Evolutionary conservation across 2,888 invertebrate species (phyloP).

Genomic region (Sphecodes monilicornis): DNA sequence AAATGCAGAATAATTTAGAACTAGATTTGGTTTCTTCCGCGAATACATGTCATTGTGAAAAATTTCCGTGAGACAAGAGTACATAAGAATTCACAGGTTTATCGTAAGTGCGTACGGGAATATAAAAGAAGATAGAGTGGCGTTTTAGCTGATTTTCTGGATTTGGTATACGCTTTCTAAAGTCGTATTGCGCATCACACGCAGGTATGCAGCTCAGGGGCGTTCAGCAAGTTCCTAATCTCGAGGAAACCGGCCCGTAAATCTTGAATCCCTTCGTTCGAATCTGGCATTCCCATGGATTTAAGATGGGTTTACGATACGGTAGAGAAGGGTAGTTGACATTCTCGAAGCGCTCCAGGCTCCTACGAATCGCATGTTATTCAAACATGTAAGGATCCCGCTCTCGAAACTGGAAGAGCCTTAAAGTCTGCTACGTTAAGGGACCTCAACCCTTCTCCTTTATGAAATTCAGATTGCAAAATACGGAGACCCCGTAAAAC

Average conservation of each 20-base stretch:
- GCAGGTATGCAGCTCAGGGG: conserved; percentile 4
- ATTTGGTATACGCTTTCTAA: background rate
- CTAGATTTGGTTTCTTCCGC: too few relatives aligned
- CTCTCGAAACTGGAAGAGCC: background rate
- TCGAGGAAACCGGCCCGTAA: conserved; percentile 18
- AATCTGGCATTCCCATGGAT: conserved; percentile 28
- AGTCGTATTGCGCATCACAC: background rate
- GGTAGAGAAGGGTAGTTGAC: conserved; percentile 25
- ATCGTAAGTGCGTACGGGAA: background rate
- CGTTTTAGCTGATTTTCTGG: background rate
- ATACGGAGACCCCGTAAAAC: background rate
- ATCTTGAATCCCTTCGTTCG: conserved; percentile 15
- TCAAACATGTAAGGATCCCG: conserved; percentile 5
- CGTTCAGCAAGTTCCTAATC: conserved; percentile 16
- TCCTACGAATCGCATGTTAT: conserved; percentile 15
- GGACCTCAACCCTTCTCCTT: conserved; percentile 1
- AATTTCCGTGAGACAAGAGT: background rate
- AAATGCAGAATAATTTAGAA: too few relatives aligned
- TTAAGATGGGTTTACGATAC: conserved; percentile 33
- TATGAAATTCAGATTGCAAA: background rate
- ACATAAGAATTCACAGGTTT: background rate
- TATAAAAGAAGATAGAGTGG: background rate
- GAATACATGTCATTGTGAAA: background rate
- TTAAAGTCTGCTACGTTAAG: background rate
- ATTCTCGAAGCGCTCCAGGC: conserved; percentile 2